These are phyloP conservation scores for Zingel zingel DNA, from an alignment of 2,113 vertebrate genomes.

Conservation along the genomic window DNA sequence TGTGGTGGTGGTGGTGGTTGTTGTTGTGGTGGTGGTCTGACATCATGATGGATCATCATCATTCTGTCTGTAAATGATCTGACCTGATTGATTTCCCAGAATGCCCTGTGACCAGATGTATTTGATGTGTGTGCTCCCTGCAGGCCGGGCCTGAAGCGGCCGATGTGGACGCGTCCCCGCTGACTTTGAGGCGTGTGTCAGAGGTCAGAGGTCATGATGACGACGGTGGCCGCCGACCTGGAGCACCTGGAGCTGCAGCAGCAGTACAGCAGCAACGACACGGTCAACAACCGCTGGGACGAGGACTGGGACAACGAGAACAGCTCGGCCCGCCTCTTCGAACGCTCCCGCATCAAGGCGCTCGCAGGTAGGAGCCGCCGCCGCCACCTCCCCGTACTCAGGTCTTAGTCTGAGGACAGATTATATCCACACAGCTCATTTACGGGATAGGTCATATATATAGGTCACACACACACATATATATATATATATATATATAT, in stretches of 20 bases:
- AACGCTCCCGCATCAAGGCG: constrained; percentile 96
- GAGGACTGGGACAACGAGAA: constrained; percentile 98
- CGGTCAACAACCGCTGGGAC: constrained; percentile 97
- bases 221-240: constrained; percentile 92
- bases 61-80: too few species aligned
- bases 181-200: constrained; percentile 65
- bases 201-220: constrained; percentile 88
- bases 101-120: too few species aligned
- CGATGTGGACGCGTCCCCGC: constrained; percentile 85
- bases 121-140: not conserved
- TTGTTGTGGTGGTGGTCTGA: too few species aligned
- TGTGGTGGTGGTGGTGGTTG: too few species aligned
- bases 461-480: too few species aligned
- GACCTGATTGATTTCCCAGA: too few species aligned
- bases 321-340: constrained; percentile 95
- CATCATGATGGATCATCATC: too few species aligned
- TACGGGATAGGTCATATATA: too few species aligned
- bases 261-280: constrained; percentile 90
- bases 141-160: constrained; percentile 83
- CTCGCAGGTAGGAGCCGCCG: constrained; percentile 88
- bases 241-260: constrained; percentile 97
- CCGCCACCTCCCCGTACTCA: not conserved
- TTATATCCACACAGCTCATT: too few species aligned
- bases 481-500: too few species aligned
- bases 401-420: too few species aligned